A percentile compares a stretch with the other conserved stretches of the same genome.
Conservation (phyloP, 2,797 vertebrate genomes). For the Steatocranus sp. region DNA sequence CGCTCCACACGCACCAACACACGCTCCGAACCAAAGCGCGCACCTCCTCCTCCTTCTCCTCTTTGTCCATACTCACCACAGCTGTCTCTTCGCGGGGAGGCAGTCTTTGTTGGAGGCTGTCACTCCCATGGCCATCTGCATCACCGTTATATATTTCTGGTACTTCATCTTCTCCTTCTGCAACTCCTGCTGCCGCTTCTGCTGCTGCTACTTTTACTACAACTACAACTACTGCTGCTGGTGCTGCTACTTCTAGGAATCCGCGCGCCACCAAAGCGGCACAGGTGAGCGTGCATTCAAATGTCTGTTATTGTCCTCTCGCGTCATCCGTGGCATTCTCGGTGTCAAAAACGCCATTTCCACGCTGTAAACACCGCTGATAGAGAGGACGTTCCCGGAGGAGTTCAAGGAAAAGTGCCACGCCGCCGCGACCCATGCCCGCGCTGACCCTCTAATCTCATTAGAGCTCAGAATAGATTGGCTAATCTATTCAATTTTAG, state of each 20-base stretch:
- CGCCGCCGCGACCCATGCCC: conserved; percentile 74
- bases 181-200: not conserved
- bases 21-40: conserved; percentile 66
- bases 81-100: conserved; percentile 89
- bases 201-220: not conserved
- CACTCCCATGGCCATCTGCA: conserved; percentile 99
- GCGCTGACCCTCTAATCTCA: conserved; percentile 77
- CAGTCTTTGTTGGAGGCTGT: conserved; percentile 97
- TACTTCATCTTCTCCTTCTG: conserved; percentile 88
- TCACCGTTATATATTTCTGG: conserved; percentile 99
- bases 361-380: conserved; percentile 54
- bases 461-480: conserved; percentile 82
- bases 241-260: conserved; percentile 73
- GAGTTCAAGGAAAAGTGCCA: conserved; percentile 68
- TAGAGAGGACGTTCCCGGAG: conserved; percentile 54
- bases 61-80: conserved; percentile 86
- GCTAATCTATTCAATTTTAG: conserved; percentile 78
- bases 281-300: conserved; percentile 66
- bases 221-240: not conserved
- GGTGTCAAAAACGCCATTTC: conserved; percentile 72
- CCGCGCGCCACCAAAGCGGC: conserved; percentile 62
- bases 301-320: conserved; percentile 72
- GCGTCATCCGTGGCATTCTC: conserved; percentile 66
- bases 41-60: not conserved
- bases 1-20: conserved; percentile 15